Evolutionary conservation across 2,888 invertebrate genomes (phyloP), one percentile per base, ranked within the genome.

Genomic region (Leucania comma): DNA sequence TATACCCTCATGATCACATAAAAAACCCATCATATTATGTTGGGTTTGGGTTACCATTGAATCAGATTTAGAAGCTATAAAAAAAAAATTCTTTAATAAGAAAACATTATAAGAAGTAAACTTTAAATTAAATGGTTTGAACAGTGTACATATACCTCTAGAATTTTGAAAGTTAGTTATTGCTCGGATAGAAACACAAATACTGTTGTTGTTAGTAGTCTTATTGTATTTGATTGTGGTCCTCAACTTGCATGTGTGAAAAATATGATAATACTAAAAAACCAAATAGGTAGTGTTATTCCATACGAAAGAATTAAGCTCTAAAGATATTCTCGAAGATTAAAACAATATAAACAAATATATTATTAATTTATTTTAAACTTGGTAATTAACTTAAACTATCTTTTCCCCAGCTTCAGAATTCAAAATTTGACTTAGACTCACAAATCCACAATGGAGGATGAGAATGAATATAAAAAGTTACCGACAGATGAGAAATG

Each of bases 401-500:
- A 17, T 42, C 17, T 56, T 53, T 29, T 61, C 58, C 50, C 32
- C 62, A 74, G 60, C 72, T 78, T 67, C 42, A 76, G 80, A 65
- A 60, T 66, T 66, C 60, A 86, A 84, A 71, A 87, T 73, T 86
- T 84, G 79, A 88, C 83, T 71, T 72, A 78, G 80, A 57, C 71
- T 65, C n/a, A 58, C 72, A 83, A 81, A 85, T 79, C 72, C 82
- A 96, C 88, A 78, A 98, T 98, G 98, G 98, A 98, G 88, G 98
- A 98, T 91, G 98, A 98, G 87, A 98, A 98, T 80, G 98, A 98
- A 94, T 98, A 97, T 90, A 97, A 98, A 86, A 98, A 98, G 94
- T 94, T 98, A 78, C 97, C 98, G 0, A 96, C 98, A 58, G 99
- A 99, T 82, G 99, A 99, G 72, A 97, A 98, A 91, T 98, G 98